A percentile compares a stretch with the other conserved stretches of the same genome.
Evolutionary conservation across 2,888 invertebrate species (phyloP).

Genomic region (Exocentrus adspersus): DNA sequence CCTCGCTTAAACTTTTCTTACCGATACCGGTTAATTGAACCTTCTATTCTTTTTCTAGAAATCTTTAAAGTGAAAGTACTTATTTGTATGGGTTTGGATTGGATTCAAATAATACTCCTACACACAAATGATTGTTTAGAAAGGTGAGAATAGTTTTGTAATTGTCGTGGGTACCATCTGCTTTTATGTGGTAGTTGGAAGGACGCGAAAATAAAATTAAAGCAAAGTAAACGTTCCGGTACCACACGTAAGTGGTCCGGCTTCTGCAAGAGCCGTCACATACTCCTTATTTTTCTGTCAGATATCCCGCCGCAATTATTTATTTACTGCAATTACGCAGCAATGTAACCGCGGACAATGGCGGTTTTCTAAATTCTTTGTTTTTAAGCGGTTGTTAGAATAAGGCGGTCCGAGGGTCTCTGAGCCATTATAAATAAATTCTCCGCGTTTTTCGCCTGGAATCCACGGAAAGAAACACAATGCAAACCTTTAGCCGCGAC

Average conservation of each 20-base stretch:
- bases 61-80: no score
- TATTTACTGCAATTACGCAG: constrained; percentile 56
- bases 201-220: neutral
- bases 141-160: no score
- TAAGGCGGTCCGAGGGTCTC: constrained; percentile 41
- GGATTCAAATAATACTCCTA: no score
- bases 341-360: constrained; percentile 52
- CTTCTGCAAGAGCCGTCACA: constrained; percentile 6
- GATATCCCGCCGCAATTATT: constrained; percentile 40
- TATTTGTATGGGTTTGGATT: no score
- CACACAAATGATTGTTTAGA: no score
- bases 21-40: no score
- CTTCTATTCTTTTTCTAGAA: no score
- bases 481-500: constrained; percentile 46
- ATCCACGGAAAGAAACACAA: constrained; percentile 51
- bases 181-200: neutral
- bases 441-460: constrained; percentile 52
- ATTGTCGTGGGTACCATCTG: no score
- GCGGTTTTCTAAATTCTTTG: constrained; percentile 48
- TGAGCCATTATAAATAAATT: constrained; percentile 55
- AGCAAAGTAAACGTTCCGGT: constrained; percentile 5
- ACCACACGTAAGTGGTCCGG: constrained; percentile 11
- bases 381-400: constrained; percentile 47
- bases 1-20: no score
- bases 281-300: constrained; percentile 25